Conservation (phyloP, 2,797 vertebrate species). For the Bovichtus diacanthus region DNA sequence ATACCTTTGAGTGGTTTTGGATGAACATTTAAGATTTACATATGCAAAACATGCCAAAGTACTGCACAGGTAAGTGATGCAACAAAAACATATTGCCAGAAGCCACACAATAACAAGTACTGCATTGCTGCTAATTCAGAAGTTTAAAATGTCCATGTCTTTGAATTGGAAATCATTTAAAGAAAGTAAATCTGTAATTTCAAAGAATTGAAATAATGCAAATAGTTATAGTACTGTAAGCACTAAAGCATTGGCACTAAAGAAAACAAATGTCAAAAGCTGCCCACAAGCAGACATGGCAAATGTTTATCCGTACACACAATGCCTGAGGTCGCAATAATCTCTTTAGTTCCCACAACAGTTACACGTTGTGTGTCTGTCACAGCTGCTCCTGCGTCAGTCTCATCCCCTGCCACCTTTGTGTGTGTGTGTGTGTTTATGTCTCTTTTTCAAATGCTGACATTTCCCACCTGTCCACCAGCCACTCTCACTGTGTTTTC, state of each 20-base stretch:
- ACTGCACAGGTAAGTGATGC: not conserved
- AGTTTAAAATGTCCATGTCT: not conserved
- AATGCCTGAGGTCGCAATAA: slow-evolving; percentile 15
- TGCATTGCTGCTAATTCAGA: not conserved
- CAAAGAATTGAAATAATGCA: not conserved
- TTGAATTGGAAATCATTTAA: not conserved
- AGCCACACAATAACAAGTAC: not conserved
- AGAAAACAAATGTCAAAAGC: not conserved
- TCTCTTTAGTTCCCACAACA: slow-evolving; percentile 33
- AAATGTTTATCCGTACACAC: slow-evolving; percentile 19
- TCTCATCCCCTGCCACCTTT: slow-evolving; percentile 35
- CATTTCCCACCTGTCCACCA: slow-evolving; percentile 70
- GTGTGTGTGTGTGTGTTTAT: slow-evolving; percentile 49
- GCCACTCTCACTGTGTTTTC: slow-evolving; percentile 45
- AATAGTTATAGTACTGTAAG: not conserved
- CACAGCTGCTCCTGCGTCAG: slow-evolving; percentile 54
- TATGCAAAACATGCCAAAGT: slow-evolving; percentile 5
- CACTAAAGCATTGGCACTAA: not conserved
- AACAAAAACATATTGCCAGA: not conserved
- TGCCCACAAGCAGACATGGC: not conserved
- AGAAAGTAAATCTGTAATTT: not conserved
- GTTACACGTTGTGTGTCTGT: slow-evolving; percentile 44
- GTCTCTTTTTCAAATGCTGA: slow-evolving; percentile 64
- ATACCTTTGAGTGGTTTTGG: not conserved
- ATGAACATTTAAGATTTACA: not conserved